These are phyloP conservation scores for Listronotus oregonensis DNA, from an alignment of 1,140 invertebrate genomes.

Conservation along the genomic window DNA sequence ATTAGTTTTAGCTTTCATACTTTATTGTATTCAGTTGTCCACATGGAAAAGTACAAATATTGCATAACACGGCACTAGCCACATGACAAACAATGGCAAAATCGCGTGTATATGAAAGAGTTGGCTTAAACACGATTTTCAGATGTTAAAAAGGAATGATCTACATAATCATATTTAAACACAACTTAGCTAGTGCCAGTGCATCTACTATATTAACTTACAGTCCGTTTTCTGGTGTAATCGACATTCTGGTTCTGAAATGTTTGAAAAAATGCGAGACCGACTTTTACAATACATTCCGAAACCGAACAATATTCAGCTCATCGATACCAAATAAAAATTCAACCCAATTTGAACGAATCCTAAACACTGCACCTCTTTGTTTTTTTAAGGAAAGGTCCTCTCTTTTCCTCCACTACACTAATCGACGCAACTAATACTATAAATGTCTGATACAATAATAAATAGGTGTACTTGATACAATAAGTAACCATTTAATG, in stretches of 20 bases:
- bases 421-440: slow-evolving; percentile 54
- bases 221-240: slow-evolving; percentile 44
- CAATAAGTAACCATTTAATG: slow-evolving; percentile 55
- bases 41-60: slow-evolving; percentile 60
- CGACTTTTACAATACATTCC: slow-evolving; percentile 37
- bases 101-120: not conserved
- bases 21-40: slow-evolving; percentile 59
- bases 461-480: slow-evolving; percentile 54
- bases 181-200: slow-evolving; percentile 38
- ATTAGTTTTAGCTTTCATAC: slow-evolving; percentile 47
- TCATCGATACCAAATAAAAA: slow-evolving; percentile 42
- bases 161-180: not conserved
- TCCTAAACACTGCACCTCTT: slow-evolving; percentile 43
- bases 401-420: slow-evolving; percentile 43
- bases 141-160: slow-evolving; percentile 7
- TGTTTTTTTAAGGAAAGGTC: slow-evolving; percentile 24
- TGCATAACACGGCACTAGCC: slow-evolving; percentile 57
- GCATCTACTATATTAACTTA: slow-evolving; percentile 46
- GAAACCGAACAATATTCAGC: slow-evolving; percentile 46
- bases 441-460: slow-evolving; percentile 53
- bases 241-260: slow-evolving; percentile 52
- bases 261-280: slow-evolving; percentile 35
- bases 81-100: slow-evolving; percentile 40
- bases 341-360: slow-evolving; percentile 46
- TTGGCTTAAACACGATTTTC: slow-evolving; percentile 3